phyloP scores from a whole-genome alignment of 2,888 invertebrate genomes.

The Rhingia campestris region DNA sequence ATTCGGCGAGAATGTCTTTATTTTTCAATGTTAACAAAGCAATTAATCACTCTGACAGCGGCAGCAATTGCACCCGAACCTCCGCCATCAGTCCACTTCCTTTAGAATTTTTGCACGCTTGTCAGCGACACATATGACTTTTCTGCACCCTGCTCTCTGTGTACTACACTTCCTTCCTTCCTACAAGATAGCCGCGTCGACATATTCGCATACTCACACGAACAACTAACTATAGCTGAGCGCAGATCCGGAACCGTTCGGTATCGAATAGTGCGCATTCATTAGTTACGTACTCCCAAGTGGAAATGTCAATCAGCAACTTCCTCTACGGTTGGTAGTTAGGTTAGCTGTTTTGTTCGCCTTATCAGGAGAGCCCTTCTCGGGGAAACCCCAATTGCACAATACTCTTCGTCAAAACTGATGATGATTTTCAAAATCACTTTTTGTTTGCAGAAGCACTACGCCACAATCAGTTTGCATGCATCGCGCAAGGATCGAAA shows the following conservation, averaged over 20 bases:
- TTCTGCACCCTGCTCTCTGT: slow-evolving; percentile 8
- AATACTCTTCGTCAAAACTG: slow-evolving; percentile 35
- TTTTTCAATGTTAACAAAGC: slow-evolving; percentile 72
- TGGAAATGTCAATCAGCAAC: slow-evolving; percentile 71
- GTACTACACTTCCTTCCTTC: slow-evolving; percentile 57
- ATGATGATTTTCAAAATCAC: slow-evolving; percentile 35
- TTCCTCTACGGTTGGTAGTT: slow-evolving; percentile 41
- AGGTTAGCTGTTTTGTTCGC: not conserved
- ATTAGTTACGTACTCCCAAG: slow-evolving; percentile 24
- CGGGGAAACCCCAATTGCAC: slow-evolving; percentile 20
- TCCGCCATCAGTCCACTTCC: slow-evolving; percentile 17
- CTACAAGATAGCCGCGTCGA: slow-evolving; percentile 21
- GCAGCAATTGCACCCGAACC: slow-evolving; percentile 38
- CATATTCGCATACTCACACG: slow-evolving; percentile 27
- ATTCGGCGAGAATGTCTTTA: slow-evolving; percentile 59
- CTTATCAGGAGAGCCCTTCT: slow-evolving; percentile 33
- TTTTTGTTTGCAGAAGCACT: slow-evolving; percentile 4
- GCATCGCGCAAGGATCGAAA: slow-evolving; percentile 61
- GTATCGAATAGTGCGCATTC: slow-evolving; percentile 43
- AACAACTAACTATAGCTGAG: not conserved
- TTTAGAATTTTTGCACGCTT: slow-evolving; percentile 45
- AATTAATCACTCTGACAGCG: slow-evolving; percentile 68
- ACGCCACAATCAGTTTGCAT: slow-evolving; percentile 56
- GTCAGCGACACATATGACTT: slow-evolving; percentile 35
- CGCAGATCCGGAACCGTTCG: slow-evolving; percentile 51